These are phyloP conservation scores for Notocelia uddmanniana DNA, from an alignment of 2,888 invertebrate species.

Conservation along the genomic window DNA sequence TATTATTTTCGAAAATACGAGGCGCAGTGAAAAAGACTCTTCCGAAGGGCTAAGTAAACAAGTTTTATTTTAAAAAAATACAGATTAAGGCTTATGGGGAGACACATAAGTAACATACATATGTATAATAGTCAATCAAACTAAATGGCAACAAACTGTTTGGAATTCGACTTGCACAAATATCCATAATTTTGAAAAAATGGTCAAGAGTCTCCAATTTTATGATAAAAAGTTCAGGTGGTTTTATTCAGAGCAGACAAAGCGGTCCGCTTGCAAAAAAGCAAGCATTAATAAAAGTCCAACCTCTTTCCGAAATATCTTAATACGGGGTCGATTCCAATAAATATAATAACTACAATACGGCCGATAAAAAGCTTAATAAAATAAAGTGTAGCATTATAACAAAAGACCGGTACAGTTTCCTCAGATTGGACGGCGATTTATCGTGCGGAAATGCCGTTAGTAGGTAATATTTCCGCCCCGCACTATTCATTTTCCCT, in stretches of 20 bases:
- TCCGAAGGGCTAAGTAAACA: too few species aligned
- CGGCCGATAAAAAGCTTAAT: constrained; percentile 79
- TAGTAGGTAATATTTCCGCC: constrained; percentile 85
- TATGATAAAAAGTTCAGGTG: not conserved
- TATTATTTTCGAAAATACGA: too few species aligned
- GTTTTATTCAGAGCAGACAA: not conserved
- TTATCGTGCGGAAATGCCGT: constrained; percentile 86
- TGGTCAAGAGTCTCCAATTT: not conserved
- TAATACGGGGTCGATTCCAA: constrained; percentile 63
- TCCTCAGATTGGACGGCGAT: constrained; percentile 85
- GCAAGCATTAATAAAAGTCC: constrained; percentile 7
- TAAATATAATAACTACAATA: constrained; percentile 76
- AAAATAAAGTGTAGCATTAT: constrained; percentile 84
- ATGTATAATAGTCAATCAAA: not conserved
- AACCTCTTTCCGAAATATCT: constrained; percentile 20
- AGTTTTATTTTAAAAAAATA: too few species aligned
- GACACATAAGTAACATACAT: too few species aligned
- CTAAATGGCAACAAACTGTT: not conserved
- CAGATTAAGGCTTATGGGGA: too few species aligned
- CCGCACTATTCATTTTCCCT: constrained; percentile 82
- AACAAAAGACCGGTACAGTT: constrained; percentile 78
- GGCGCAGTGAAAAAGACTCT: too few species aligned
- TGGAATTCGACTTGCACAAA: not conserved
- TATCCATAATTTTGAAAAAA: not conserved
- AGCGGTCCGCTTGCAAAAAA: constrained; percentile 1